phyloP scores from a whole-genome alignment of 1,140 invertebrate species.

The Metopolophium dirhodum region DNA sequence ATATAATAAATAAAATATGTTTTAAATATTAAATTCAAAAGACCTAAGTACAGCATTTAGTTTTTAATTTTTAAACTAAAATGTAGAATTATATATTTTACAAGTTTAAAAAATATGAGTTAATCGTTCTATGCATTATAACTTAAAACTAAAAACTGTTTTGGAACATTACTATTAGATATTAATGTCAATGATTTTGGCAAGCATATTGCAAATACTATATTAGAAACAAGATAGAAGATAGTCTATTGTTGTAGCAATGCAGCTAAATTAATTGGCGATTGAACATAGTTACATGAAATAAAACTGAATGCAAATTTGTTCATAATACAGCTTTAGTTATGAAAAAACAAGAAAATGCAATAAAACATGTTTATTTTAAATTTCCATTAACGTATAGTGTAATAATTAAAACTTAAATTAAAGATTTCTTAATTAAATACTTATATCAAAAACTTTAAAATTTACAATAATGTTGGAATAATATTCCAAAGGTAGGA shows the following conservation, averaged over 20 bases:
- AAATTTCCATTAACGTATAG: too few relatives aligned
- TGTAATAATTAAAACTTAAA: too few relatives aligned
- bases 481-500: neutral
- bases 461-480: too few relatives aligned
- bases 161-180: neutral
- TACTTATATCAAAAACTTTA: too few relatives aligned
- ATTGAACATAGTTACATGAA: neutral
- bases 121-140: neutral
- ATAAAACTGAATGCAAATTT: neutral
- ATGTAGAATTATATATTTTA: neutral
- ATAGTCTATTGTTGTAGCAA: neutral
- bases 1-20: neutral
- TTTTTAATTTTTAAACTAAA: neutral
- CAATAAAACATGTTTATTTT: neutral
- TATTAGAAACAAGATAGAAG: neutral
- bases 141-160: neutral
- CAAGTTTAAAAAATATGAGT: neutral
- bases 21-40: neutral
- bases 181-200: neutral
- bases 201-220: neutral
- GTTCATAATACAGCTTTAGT: neutral
- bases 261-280: neutral
- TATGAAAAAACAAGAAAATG: neutral
- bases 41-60: too few relatives aligned
- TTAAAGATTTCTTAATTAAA: too few relatives aligned